A percentile compares a stretch with the other conserved stretches of the same genome.
These are phyloP conservation scores for Lasioglossum baleicum DNA, from an alignment of 1,140 invertebrate genomes.

Conservation along the genomic window DNA sequence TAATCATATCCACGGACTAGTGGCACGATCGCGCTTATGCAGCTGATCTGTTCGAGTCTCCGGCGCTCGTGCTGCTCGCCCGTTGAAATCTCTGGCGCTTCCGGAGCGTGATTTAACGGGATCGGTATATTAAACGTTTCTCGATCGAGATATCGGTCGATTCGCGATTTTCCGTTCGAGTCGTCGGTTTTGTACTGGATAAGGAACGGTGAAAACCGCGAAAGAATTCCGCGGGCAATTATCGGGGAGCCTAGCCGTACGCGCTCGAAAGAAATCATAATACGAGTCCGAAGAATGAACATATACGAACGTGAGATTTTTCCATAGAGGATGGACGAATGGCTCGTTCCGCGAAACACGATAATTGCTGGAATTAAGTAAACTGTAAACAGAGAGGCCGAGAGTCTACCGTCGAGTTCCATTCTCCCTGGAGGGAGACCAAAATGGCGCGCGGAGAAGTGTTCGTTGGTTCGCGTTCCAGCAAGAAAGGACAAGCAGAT, in stretches of 20 bases:
- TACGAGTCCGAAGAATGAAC: constrained; percentile 1
- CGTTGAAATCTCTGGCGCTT: no score
- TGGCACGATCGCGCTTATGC: no score
- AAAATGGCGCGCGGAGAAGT: constrained; percentile 29
- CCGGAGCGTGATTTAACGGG: background rate
- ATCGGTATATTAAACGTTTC: background rate
- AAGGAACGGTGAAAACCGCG: constrained; percentile 2
- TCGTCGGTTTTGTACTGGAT: background rate
- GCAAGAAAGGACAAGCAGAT: constrained; percentile 31
- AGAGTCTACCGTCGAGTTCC: background rate
- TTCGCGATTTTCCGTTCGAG: background rate
- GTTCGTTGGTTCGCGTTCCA: background rate
- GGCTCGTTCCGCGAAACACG: constrained; percentile 22
- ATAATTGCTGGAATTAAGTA: constrained; percentile 42
- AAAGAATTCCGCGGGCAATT: background rate
- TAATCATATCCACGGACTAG: no score
- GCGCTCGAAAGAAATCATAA: background rate
- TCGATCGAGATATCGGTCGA: background rate
- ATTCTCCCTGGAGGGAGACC: constrained; percentile 12
- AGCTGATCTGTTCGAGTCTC: no score
- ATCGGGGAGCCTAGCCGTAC: background rate
- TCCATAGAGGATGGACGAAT: constrained; percentile 14
- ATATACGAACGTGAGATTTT: constrained; percentile 26
- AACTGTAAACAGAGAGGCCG: constrained; percentile 27
- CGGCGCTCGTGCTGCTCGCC: no score